Conservation (phyloP, 2,113 vertebrate species). For the Orcinus orca region DNA sequence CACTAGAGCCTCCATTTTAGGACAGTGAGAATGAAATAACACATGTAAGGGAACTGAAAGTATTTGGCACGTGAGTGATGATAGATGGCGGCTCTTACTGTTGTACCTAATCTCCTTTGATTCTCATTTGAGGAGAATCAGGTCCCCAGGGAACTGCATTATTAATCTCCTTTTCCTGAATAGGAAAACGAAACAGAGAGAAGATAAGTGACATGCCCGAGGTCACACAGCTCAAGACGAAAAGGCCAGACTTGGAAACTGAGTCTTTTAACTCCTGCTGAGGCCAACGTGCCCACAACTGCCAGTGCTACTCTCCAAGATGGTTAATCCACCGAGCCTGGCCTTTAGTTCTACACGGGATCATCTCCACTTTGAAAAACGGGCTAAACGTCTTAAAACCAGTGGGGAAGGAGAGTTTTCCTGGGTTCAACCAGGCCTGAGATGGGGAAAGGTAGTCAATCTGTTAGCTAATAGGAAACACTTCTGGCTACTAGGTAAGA, state of each 20-base stretch:
- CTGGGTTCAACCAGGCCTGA: neutral
- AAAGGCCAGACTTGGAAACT: slow-evolving; percentile 19
- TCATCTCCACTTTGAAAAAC: neutral
- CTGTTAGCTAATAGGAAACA: neutral
- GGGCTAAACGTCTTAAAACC: neutral
- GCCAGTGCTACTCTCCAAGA: neutral
- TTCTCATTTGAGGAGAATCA: neutral
- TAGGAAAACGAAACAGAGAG: neutral
- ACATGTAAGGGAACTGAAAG: neutral
- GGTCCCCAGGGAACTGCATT: neutral
- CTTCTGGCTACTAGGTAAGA: neutral
- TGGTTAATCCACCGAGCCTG: neutral
- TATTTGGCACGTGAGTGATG: neutral
- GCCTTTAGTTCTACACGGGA: neutral
- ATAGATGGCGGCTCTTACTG: neutral
- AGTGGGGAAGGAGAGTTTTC: neutral
- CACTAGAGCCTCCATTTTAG: neutral
- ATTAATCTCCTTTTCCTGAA: slow-evolving; percentile 3
- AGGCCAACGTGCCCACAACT: neutral
- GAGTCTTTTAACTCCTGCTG: neutral
- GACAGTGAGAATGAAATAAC: neutral
- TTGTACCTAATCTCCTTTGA: neutral
- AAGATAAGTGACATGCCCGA: neutral
- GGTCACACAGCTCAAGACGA: slow-evolving; percentile 21
- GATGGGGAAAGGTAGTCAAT: neutral